Base-by-base conservation (phyloP, 2,113 vertebrate species). In the Datnioides undecimradiatus region DNA sequence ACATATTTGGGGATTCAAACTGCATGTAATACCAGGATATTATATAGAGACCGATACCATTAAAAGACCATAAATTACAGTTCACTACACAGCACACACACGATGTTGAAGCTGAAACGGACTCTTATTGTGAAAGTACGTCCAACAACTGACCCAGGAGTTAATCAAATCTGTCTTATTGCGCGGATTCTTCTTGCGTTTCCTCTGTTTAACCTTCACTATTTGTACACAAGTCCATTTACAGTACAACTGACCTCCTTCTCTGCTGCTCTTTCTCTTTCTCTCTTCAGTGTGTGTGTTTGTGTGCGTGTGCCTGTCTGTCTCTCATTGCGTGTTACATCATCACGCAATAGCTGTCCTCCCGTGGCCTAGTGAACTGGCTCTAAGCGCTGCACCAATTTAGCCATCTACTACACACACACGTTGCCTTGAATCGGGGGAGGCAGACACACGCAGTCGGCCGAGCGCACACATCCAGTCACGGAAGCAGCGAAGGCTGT, bases 331-430 rank as follows among this genome's bases (percentile, higher is more conserved):
- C 91, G 88, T 91, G 92, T 94, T 93, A 91, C 93, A 93, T 93
- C 93, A 94, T 92, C 92, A 93, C 90, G 91, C 91, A 88, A 91
- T 87, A 49, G 83, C 87, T 93, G 93, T 93, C 91, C 91, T 92
- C 90, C 75, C 82, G 73, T 95, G 94, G 89, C 93, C 93, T 87
- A 95, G 88, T 95, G 94, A 95, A 94, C 94, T 91, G 84, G 87
- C 92, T 92, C 80, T 81, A 75, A 87, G 89, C 88, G 76, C 76
- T 90, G 86, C 84, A 84, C 80, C 86, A 80, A 89, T 92, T 82
- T 82, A 86, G 86, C 83, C 9, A 78, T 83, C 84, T 49, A 78
- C 62, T 52, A 54, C 45, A 51, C 45, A 51, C 82, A 77, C 89
- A 79, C 91, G 59, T 77, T 88, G 87, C 86, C 89, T 55, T 74